A percentile compares a stretch with the other conserved stretches of the same genome.
These are phyloP conservation scores for Passer domesticus DNA, from an alignment of 2,113 vertebrate genomes.

Conservation along the genomic window DNA sequence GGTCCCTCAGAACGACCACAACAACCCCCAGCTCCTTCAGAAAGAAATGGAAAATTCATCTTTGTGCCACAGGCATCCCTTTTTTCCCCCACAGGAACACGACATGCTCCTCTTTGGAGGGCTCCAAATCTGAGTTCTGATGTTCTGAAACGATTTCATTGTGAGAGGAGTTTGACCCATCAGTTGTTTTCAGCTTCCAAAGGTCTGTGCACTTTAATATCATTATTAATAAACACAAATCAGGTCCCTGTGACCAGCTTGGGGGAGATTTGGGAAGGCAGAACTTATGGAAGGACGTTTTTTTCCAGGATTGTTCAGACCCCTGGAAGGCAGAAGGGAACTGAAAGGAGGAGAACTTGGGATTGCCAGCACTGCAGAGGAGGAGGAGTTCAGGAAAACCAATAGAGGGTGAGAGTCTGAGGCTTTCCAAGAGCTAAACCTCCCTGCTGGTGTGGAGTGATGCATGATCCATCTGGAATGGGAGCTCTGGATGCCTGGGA, in stretches of 20 bases:
- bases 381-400: background rate
- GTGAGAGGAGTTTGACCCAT: background rate
- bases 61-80: background rate
- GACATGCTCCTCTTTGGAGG: fast-evolving
- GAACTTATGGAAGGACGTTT: background rate
- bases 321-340: background rate
- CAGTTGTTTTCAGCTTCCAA: background rate
- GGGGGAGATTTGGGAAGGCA: background rate
- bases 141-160: background rate
- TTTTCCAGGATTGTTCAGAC: background rate
- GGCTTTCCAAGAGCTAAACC: background rate
- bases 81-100: background rate
- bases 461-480: background rate
- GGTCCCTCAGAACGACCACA: background rate
- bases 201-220: background rate
- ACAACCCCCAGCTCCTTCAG: background rate
- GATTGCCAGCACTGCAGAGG: background rate
- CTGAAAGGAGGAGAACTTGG: fast-evolving
- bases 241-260: background rate
- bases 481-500: background rate
- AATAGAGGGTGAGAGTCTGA: background rate
- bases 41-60: background rate
- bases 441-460: background rate
- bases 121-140: background rate
- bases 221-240: background rate